Conservation (phyloP, 2,113 vertebrate species). For the Alethe diademata region DNA sequence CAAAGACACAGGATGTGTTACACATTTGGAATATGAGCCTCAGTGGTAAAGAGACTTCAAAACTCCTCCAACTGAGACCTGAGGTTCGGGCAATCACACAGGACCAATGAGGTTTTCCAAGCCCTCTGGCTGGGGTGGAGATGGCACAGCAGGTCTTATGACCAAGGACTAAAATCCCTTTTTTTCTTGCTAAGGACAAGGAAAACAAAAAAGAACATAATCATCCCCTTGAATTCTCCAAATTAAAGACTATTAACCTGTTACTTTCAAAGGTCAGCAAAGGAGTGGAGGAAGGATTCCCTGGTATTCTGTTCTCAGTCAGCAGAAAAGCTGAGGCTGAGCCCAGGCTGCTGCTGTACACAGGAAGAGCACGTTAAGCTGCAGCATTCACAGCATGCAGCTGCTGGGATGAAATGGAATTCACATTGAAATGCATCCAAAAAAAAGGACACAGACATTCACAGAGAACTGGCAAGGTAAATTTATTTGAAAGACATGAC, state of each 20-base stretch:
- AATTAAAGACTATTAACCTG: conserved; percentile 26
- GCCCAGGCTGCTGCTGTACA: neutral
- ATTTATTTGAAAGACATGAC: conserved; percentile 36
- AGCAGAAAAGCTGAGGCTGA: neutral
- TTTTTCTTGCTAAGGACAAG: neutral
- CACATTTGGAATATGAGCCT: neutral
- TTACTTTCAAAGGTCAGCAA: neutral
- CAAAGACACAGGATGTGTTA: neutral
- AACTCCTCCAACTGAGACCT: neutral
- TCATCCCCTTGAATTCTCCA: conserved; percentile 1
- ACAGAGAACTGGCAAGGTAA: conserved; percentile 24
- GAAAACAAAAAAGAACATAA: neutral
- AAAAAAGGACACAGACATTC: conserved; percentile 26
- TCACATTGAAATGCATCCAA: conserved; percentile 48
- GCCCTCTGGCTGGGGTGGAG: neutral
- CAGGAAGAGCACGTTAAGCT: neutral
- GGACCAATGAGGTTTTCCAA: neutral
- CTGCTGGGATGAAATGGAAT: neutral
- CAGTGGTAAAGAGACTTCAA: neutral
- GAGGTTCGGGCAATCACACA: neutral
- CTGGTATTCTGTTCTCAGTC: neutral
- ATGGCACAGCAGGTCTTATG: neutral
- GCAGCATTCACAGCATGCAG: conserved; percentile 12
- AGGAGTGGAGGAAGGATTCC: neutral
- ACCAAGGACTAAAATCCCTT: neutral